phyloP scores from a whole-genome alignment of 2,888 invertebrate genomes.

The Norana najaformis region DNA sequence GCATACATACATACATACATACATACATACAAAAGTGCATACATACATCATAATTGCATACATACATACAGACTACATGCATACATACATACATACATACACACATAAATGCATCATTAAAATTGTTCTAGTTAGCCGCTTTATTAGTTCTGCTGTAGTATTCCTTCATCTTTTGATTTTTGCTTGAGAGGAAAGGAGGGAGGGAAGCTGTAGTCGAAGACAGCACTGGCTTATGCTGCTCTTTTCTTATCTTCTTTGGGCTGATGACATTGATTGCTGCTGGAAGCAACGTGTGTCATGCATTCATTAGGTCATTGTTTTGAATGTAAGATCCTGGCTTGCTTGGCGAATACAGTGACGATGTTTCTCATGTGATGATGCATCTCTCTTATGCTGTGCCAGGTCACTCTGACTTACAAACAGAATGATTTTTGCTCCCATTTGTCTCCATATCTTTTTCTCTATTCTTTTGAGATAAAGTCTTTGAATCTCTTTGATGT shows the following conservation, averaged over 20 bases:
- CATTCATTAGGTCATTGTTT: background rate
- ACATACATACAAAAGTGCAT: background rate
- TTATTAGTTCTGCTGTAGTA: no score
- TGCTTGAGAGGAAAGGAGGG: background rate
- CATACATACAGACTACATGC: no score
- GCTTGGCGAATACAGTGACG: background rate
- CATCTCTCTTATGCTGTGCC: background rate
- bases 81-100: no score
- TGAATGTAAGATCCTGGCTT: background rate
- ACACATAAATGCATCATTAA: no score
- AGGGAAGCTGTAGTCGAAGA: background rate
- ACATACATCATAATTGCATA: no score
- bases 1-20: background rate
- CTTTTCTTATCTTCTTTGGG: no score
- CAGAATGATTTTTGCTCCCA: background rate
- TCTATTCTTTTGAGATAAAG: no score
- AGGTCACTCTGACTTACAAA: background rate
- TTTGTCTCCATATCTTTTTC: background rate
- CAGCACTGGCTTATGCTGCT: background rate
- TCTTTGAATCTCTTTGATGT: background rate
- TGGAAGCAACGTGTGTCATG: background rate
- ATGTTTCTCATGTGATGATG: background rate
- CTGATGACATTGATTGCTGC: constrained; percentile 1
- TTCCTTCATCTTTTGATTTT: no score
- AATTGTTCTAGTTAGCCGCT: no score